Base-by-base conservation (phyloP, 2,888 invertebrate genomes). In the Chalcis sispes region DNA sequence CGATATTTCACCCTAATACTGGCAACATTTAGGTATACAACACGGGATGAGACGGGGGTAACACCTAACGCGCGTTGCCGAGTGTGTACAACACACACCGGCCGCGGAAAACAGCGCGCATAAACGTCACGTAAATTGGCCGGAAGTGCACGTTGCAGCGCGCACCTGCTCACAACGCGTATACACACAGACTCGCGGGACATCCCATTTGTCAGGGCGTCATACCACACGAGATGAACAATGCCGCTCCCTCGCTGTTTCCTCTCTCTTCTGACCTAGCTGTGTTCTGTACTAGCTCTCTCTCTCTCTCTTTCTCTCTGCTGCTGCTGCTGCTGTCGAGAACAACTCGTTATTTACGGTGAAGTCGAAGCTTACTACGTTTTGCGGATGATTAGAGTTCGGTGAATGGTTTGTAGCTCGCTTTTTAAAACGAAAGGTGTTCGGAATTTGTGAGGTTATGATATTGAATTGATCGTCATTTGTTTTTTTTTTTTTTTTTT, bases 101-200 rank as follows among this genome's bases (percentile, higher is more conserved):
- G 8, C 29, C 40, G 54, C 5, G 52, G 69, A 72, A 64, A 77
- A 69, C 72, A 2, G 46, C 29, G 59, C 23, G 71, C 79, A 73
- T 77, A 78, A 74, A 78, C 76, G 74, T 80, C 80, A 75, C 79
- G 77, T 80, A 80, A 80, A 79, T 81, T 79, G 79, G 79, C 70
- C 62, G 78, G 80, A 80, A 79, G 79, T 79, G 79, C 74, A 50
- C 75, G 75, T 36, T 54, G n/a, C n/a, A n/a, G n/a, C 46, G 76
- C 74, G 62, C 79, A 71, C 71, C 75, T 75, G 75, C 54, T 2
- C n/a, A 13, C 48, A 15, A 50, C 66, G 25, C 18, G 36, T n/a
- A 74, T 77, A 74, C 66, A 74, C 77, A 77, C 54, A 18, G 5
- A 20, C 50, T 36, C 15, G 42, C 42, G 32, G 5, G 5, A 36